These are phyloP conservation scores for Ruditapes philippinarum DNA, from an alignment of 1,140 invertebrate species.

Conservation along the genomic window DNA sequence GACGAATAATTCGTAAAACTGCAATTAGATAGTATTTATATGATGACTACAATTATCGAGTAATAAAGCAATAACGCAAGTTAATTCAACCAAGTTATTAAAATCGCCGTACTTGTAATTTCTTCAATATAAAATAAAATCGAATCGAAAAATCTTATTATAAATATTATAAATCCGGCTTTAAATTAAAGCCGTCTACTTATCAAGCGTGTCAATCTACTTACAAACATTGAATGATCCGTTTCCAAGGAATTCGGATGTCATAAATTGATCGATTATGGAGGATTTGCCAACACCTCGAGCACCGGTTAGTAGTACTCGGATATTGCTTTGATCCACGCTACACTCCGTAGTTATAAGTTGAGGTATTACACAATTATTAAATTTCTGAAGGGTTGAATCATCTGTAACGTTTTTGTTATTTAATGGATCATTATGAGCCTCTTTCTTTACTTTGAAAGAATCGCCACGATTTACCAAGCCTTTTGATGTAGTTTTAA, in stretches of 20 bases:
- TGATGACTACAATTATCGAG: too few relatives aligned
- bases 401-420: neutral
- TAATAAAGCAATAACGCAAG: too few relatives aligned
- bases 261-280: slow-evolving; percentile 96
- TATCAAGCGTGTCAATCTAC: too few relatives aligned
- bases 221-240: slow-evolving; percentile 89
- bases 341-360: neutral
- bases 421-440: neutral
- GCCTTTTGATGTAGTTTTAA: slow-evolving; percentile 94
- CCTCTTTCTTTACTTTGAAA: slow-evolving; percentile 86
- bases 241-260: slow-evolving; percentile 96
- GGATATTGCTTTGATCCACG: slow-evolving; percentile 86
- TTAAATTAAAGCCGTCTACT: too few relatives aligned
- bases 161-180: too few relatives aligned
- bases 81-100: too few relatives aligned
- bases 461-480: slow-evolving; percentile 97
- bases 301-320: slow-evolving; percentile 94
- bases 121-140: too few relatives aligned
- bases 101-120: too few relatives aligned
- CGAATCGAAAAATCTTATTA: too few relatives aligned
- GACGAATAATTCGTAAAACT: too few relatives aligned
- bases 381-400: neutral
- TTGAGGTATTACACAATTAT: neutral
- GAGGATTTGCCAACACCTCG: slow-evolving; percentile 95
- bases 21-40: too few relatives aligned